A percentile compares a stretch with the other conserved stretches of the same genome.
Conservation (phyloP, 2,888 invertebrate genomes). For the Papilio elwesi region DNA sequence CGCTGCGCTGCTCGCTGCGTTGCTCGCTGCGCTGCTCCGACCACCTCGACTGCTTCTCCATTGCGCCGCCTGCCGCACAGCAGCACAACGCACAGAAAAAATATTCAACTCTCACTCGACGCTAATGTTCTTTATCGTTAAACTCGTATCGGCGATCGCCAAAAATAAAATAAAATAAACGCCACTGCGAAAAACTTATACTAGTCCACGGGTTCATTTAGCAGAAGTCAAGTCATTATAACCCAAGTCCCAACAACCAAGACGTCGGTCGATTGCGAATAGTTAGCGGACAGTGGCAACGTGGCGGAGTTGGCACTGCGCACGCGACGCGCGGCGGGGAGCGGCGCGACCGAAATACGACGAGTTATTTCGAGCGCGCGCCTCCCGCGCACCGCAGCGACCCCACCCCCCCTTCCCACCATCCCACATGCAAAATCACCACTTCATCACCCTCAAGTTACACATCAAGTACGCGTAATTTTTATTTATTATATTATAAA, state of each 20-base stretch:
- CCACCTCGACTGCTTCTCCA: constrained; percentile 89
- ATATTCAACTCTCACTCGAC: constrained; percentile 75
- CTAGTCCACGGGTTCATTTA: constrained; percentile 85
- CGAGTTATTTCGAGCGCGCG: constrained; percentile 79
- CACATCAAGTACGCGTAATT: constrained; percentile 37
- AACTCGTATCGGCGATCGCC: constrained; percentile 70
- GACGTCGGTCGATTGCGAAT: constrained; percentile 97
- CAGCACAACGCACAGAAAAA: constrained; percentile 75
- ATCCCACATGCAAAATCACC: constrained; percentile 37
- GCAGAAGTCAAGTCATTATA: constrained; percentile 92
- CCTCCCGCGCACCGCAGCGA: constrained; percentile 45
- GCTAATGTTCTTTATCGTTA: constrained; percentile 72
- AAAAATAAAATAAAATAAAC: constrained; percentile 67
- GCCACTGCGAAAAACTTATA: constrained; percentile 80
- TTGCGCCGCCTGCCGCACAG: constrained; percentile 77
- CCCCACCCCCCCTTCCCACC: constrained; percentile 43
- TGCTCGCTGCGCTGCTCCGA: constrained; percentile 77
- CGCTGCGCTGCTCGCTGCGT: constrained; percentile 55
- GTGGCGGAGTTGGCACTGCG: constrained; percentile 60
- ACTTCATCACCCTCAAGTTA: constrained; percentile 37
- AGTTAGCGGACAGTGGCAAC: constrained; percentile 92
- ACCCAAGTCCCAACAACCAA: constrained; percentile 90
- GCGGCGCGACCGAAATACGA: constrained; percentile 78
- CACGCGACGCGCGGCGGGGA: constrained; percentile 61
- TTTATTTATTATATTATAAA: constrained; percentile 3